Percentiles rank a stretch among this genome's conserved stretches.
These are phyloP conservation scores for Tinea pellionella DNA, from an alignment of 2,888 invertebrate species.

Conservation along the genomic window DNA sequence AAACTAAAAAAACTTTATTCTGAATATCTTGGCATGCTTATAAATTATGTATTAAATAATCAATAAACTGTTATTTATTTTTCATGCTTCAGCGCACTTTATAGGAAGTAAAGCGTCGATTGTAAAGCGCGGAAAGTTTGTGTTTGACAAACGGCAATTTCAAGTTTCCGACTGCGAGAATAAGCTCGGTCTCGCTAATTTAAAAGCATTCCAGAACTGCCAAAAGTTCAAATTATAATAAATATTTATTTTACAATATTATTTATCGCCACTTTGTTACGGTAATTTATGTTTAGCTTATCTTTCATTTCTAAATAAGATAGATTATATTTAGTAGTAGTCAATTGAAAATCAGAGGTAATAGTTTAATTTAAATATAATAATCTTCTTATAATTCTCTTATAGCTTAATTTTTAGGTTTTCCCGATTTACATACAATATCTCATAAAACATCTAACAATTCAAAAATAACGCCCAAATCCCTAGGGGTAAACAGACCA, in stretches of 20 bases:
- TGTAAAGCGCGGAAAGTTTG: constrained; percentile 9
- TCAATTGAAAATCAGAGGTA: no score
- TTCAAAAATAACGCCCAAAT: no score
- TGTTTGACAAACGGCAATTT: constrained; percentile 12
- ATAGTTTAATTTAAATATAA: no score
- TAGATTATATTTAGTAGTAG: no score
- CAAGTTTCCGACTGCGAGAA: constrained; percentile 5
- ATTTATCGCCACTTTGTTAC: not conserved
- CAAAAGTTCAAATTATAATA: constrained; percentile 10
- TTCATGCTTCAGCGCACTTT: not conserved
- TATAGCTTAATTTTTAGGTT: no score
- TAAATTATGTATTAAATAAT: not conserved
- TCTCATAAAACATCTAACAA: no score
- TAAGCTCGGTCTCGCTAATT: constrained; percentile 8
- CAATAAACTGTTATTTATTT: not conserved
- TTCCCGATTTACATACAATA: no score
- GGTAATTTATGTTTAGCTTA: not conserved
- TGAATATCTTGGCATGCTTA: no score
- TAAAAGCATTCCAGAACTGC: constrained; percentile 1
- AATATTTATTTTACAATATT: constrained; percentile 3
- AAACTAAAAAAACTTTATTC: no score
- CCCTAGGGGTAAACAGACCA: no score
- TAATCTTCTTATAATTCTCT: no score
- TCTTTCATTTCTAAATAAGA: not conserved
- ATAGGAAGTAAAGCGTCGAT: constrained; percentile 1